Evolutionary conservation across 92 coral and sea anemone species (phyloP), one percentile per base, ranked within the genome.

Genomic region (Siderastrea radians): DNA sequence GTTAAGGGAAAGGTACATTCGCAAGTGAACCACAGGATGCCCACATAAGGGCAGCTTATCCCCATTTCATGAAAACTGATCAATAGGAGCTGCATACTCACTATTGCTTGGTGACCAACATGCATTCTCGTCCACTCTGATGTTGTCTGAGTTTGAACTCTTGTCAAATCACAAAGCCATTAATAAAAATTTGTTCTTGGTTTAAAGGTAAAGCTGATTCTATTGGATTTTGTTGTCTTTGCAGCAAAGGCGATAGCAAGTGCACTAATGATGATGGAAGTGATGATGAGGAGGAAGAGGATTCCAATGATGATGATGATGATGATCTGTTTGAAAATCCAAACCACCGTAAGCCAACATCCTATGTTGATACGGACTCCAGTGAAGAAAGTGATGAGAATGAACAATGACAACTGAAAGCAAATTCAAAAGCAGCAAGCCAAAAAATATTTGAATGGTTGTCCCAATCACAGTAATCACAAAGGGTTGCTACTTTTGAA

Each of bases 261-360:
- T 45, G 68, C 38, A 26, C 38, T 48, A 44, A n/a, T 0, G n/a
- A 17, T 54, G n/a, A 81, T 14, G 52, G 11, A 3, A 60, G 16
- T 19, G 73, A 83, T 51, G 74, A 63, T 8, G 87, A 57, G 2
- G 90, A 90, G 3, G 93, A 90, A 54, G 98, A 92, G 45, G 91
- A 90, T 63, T 95, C 92, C 50, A 98, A 95, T 62, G 83, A 94
- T 57, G 99, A 95, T 62, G 83, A 94, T 38, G 98, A 96, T 74
- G 93, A 93, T 50, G 99, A 93, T 51, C 85, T 95, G 89, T 92
- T 95, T 82, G 97, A 94, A 0, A 93, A 93, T 87, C 94, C 96
- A 59, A 97, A 97, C 80, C 96, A 90, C 61, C 87, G 91, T 47
- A 89, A 80, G 64, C 67, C 85, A n/a, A 65, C 87, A 19, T 63